Conservation (phyloP, 2,888 invertebrate genomes). For the Hyalella azteca region DNA sequence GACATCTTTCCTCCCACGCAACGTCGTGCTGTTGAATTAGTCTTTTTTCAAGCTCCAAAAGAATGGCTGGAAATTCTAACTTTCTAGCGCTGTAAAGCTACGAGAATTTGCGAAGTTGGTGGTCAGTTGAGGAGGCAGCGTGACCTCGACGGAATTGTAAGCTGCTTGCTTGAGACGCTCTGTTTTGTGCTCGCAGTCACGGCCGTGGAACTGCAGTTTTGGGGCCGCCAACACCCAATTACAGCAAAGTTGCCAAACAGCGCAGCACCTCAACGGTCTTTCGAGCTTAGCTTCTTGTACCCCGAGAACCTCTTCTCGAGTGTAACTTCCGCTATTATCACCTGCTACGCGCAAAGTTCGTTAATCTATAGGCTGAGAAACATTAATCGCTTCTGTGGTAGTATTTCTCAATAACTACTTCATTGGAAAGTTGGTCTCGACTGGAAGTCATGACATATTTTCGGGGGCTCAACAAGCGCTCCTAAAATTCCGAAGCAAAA, state of each 20-base stretch:
- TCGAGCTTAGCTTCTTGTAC: background rate
- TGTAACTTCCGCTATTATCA: background rate
- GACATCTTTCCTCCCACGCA: background rate
- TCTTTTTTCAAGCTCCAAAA: background rate
- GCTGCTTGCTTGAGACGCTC: background rate
- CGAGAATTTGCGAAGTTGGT: constrained; percentile 21
- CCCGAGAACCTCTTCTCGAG: background rate
- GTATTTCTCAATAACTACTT: too few relatives aligned
- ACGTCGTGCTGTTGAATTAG: background rate
- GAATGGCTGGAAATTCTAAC: constrained; percentile 27
- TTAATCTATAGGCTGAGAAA: too few relatives aligned
- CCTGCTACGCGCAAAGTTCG: too few relatives aligned
- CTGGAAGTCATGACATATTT: too few relatives aligned
- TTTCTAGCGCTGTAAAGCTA: constrained; percentile 24
- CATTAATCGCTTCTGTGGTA: too few relatives aligned
- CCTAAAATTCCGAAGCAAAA: too few relatives aligned
- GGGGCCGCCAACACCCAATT: constrained; percentile 22
- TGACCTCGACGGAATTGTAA: background rate
- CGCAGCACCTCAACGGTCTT: background rate
- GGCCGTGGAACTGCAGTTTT: constrained; percentile 18
- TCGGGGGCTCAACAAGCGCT: too few relatives aligned
- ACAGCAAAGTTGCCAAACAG: constrained; percentile 17
- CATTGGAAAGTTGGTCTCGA: too few relatives aligned
- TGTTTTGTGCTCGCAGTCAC: constrained; percentile 23
- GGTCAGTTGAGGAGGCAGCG: constrained; percentile 10